phyloP scores from a whole-genome alignment of 2,797 vertebrate genomes.

The Chloroceryle amazona region DNA sequence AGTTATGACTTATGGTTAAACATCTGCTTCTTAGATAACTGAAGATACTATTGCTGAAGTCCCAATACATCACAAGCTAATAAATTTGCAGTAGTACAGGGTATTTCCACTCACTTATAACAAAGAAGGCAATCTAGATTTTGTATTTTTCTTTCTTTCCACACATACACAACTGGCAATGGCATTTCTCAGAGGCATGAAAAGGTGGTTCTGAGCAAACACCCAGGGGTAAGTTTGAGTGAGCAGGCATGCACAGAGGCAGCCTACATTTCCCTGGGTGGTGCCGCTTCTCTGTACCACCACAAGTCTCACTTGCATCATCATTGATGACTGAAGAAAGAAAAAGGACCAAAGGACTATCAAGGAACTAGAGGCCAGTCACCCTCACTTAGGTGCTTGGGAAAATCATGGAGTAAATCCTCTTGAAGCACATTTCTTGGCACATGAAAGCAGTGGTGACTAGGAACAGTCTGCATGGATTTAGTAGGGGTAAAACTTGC shows the following conservation, averaged over 20 bases:
- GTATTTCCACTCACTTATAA: neutral
- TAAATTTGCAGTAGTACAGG: neutral
- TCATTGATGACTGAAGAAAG: neutral
- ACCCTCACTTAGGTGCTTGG: too few relatives aligned
- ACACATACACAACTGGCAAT: fast-evolving
- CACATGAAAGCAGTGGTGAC: too few relatives aligned
- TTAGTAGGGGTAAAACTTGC: neutral
- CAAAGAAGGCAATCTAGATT: neutral
- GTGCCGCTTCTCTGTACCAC: neutral
- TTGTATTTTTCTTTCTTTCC: neutral
- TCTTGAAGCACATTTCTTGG: too few relatives aligned
- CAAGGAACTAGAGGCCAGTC: too few relatives aligned
- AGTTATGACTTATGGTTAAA: neutral
- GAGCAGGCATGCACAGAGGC: fast-evolving
- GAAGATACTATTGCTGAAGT: neutral
- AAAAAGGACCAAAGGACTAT: neutral
- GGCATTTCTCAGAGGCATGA: fast-evolving
- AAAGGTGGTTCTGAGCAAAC: neutral
- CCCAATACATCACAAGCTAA: fast-evolving
- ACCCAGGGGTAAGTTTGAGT: neutral
- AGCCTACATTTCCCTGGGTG: neutral
- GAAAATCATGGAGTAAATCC: too few relatives aligned
- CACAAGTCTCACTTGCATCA: fast-evolving
- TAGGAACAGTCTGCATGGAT: neutral
- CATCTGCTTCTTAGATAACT: neutral